Conservation (phyloP, 2,113 vertebrate genomes). For the Morphnarchus princeps region DNA sequence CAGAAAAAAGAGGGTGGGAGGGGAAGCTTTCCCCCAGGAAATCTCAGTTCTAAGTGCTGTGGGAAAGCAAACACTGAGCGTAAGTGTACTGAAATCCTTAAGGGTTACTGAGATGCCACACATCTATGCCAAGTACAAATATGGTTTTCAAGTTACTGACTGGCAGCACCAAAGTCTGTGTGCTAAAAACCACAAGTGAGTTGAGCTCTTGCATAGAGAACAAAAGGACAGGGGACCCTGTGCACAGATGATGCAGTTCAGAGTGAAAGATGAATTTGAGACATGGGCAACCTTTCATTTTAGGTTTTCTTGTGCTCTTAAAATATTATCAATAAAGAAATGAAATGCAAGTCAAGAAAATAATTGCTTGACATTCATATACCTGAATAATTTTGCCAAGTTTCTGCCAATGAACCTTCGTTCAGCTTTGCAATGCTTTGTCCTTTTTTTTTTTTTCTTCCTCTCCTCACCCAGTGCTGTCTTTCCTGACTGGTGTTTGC, state of each 20-base stretch:
- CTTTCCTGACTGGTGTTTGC: neutral
- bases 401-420: neutral
- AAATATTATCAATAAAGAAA: neutral
- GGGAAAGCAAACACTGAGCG: neutral
- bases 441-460: neutral
- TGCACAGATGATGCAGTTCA: fast-evolving
- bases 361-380: neutral
- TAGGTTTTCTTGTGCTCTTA: neutral
- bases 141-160: neutral
- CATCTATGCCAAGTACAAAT: neutral
- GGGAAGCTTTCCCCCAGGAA: neutral
- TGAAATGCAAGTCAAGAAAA: neutral
- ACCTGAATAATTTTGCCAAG: neutral
- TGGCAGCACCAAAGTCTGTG: neutral
- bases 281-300: fast-evolving
- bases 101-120: neutral
- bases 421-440: neutral
- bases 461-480: neutral
- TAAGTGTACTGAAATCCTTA: neutral
- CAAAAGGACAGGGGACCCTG: neutral
- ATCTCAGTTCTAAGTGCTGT: neutral
- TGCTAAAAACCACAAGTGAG: fast-evolving
- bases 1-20: neutral
- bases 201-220: fast-evolving
- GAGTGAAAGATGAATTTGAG: neutral